phyloP scores from a whole-genome alignment of 35 echinoderm and acorn worm species.

The Hemicentrotus pulcherrimus region DNA sequence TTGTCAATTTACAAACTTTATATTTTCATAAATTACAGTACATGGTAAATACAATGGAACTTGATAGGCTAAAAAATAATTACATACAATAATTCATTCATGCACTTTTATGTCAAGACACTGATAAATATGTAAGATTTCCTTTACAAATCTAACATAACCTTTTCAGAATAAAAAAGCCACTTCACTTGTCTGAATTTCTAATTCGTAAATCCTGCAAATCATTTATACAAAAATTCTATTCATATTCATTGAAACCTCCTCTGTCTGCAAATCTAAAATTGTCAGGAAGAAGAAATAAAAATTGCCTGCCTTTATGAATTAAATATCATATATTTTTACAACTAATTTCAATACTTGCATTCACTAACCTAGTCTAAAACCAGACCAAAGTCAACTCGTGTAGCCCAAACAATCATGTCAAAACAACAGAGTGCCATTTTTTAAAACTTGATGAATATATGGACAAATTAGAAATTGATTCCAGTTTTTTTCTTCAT shows the following conservation, averaged over 20 bases:
- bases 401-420: too few relatives aligned
- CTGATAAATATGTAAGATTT: neutral
- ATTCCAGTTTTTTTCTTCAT: too few relatives aligned
- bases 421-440: too few relatives aligned
- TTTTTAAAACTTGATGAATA: too few relatives aligned
- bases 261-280: too few relatives aligned
- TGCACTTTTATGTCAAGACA: neutral
- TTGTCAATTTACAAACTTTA: neutral
- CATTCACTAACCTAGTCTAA: too few relatives aligned
- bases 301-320: too few relatives aligned
- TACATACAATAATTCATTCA: neutral
- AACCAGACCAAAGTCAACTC: too few relatives aligned
- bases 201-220: neutral
- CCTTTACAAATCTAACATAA: neutral
- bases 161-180: neutral
- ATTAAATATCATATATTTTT: too few relatives aligned
- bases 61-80: neutral
- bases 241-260: neutral
- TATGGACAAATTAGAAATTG: too few relatives aligned
- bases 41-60: conserved; percentile 24
- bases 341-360: too few relatives aligned
- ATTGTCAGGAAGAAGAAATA: too few relatives aligned
- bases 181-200: neutral
- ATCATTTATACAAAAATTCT: neutral
- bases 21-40: conserved; percentile 44